Percentiles rank a stretch among this genome's conserved stretches.
phyloP scores from a whole-genome alignment of 2,888 invertebrate genomes.

The Drosophila tripunctata region DNA sequence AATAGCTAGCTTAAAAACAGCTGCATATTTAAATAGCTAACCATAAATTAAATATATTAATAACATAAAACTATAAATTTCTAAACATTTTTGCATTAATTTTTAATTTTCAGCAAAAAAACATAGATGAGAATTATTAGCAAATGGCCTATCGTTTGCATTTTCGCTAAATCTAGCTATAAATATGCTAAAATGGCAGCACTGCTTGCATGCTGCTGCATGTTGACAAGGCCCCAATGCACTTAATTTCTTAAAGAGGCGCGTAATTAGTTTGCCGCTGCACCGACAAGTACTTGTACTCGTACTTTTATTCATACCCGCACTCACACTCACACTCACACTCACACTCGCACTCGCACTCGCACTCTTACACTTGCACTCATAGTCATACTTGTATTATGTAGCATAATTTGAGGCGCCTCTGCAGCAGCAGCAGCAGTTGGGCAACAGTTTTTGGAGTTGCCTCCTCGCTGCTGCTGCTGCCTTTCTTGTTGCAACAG shows the following conservation, averaged over 20 bases:
- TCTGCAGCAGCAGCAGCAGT: constrained; percentile 16
- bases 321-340: constrained; percentile 12
- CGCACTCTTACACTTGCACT: constrained; percentile 13
- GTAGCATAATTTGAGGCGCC: constrained; percentile 60
- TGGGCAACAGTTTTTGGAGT: constrained; percentile 2
- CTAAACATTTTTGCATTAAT: too few relatives aligned
- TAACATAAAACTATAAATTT: too few relatives aligned
- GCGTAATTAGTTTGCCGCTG: constrained; percentile 73
- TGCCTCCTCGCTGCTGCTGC: not conserved
- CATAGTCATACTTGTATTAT: constrained; percentile 32
- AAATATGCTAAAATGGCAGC: too few relatives aligned
- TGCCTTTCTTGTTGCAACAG: constrained; percentile 41
- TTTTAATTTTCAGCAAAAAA: too few relatives aligned
- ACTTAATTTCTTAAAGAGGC: constrained; percentile 78
- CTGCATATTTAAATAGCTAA: too few relatives aligned
- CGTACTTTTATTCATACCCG: constrained; percentile 15
- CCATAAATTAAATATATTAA: too few relatives aligned
- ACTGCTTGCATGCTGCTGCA: constrained; percentile 45
- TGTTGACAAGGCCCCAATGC: constrained; percentile 74
- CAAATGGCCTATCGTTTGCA: too few relatives aligned
- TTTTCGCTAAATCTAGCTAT: too few relatives aligned
- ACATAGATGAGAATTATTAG: too few relatives aligned
- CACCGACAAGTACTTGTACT: constrained; percentile 36
- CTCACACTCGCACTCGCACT: constrained; percentile 11
- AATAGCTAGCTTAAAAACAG: too few relatives aligned